Conservation (phyloP, 2,113 vertebrate genomes). For the Rallus limicola region DNA sequence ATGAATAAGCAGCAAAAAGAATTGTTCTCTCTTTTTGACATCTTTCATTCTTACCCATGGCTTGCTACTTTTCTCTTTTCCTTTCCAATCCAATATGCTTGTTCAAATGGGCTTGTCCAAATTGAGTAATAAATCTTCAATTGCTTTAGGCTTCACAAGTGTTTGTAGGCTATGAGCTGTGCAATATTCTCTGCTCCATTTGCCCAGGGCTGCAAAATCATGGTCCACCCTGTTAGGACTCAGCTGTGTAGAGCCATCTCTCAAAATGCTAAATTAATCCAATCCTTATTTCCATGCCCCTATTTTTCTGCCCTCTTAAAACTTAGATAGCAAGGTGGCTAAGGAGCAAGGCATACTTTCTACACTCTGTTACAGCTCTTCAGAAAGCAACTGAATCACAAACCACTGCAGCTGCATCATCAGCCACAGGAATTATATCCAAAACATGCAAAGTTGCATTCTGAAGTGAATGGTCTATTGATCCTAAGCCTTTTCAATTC, state of each 20-base stretch:
- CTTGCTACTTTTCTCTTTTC: background rate
- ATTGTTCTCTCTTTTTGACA: background rate
- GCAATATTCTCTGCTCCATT: background rate
- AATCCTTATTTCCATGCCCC: background rate
- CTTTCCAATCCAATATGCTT: background rate
- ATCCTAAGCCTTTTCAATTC: background rate
- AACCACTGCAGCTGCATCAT: background rate
- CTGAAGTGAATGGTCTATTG: background rate
- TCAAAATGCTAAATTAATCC: background rate
- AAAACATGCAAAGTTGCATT: background rate
- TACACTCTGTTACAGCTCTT: background rate
- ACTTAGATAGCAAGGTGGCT: background rate
- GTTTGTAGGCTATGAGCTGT: background rate
- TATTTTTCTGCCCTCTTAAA: background rate
- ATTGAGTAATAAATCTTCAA: background rate
- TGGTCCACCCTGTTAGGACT: background rate
- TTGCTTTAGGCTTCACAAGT: background rate
- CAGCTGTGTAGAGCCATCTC: background rate
- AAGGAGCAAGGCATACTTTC: background rate
- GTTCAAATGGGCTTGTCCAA: background rate
- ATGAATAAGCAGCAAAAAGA: background rate
- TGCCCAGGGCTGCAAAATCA: background rate
- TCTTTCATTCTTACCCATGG: background rate
- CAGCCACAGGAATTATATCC: background rate
- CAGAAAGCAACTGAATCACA: background rate